Base-by-base conservation (phyloP, 37 sponge, comb jelly and placozoan genomes). In the Bolinopsis microptera region DNA sequence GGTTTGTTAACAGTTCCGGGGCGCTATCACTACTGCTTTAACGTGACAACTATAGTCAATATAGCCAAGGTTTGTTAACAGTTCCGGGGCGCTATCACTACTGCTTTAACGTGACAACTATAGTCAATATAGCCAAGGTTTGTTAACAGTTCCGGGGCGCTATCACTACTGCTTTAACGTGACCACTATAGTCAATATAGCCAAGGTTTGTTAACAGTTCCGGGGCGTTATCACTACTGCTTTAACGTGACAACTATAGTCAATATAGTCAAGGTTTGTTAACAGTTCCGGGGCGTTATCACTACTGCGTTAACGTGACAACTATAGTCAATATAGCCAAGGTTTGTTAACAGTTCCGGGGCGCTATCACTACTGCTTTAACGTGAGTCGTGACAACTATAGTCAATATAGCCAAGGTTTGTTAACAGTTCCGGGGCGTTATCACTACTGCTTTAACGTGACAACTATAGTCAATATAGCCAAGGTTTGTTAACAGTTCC, bases 81-180 rank as follows among this genome's bases (percentile, higher is more conserved):
- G 5, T 93, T 13, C 93, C 93, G 1, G 93, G 93, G 13, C 69
- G 93, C 3, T 93, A 69, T 30, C 93, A 93, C 39, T 93, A 93
- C 76, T 93, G 48, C 76, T 93, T 93, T 35, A 93, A 93, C 39
- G 23, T 93, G 25, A 36, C 28, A 38, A 41, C 90, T 48, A 40
- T 86, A 40, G 90, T 86, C 90, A 86, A 86, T 30, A 86, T 86
- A 25, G 61, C 36, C 90, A 86, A 93, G 76, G 76, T 92, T 35
- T 33, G 37, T 13, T 77, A 1, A 32, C 5, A 48, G 5, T 93
- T 13, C 93, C 93, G 1, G 93, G 93, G 13, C 69, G 93, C 3
- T 93, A 69, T 30, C 93, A 93, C 39, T 93, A 93, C 76, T 93
- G 48, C 76, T 93, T 93, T 35, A 93, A 93, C 39, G 23, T 93